Percentiles rank a stretch among this genome's conserved stretches.
These are phyloP conservation scores for Bothrops jararaca DNA, from an alignment of 2,113 vertebrate species.

Conservation along the genomic window DNA sequence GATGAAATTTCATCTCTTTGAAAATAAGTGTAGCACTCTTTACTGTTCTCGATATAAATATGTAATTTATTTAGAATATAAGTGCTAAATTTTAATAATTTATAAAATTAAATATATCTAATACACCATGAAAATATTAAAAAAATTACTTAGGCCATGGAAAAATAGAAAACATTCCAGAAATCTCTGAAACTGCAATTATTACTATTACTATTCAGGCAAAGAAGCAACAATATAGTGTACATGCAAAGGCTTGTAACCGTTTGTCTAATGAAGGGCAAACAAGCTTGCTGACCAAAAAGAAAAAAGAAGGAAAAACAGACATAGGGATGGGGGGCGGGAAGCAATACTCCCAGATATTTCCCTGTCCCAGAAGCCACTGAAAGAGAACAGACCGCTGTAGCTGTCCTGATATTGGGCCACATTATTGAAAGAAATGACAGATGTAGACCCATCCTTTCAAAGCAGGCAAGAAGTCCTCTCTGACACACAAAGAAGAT, in stretches of 20 bases:
- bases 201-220: conserved; percentile 52
- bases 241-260: conserved; percentile 58
- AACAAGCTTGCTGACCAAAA: conserved; percentile 40
- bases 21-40: conserved; percentile 30
- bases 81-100: conserved; percentile 48
- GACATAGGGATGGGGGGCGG: neutral
- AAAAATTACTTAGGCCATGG: conserved; percentile 55
- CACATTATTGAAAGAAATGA: conserved; percentile 72
- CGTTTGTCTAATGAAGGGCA: conserved; percentile 57
- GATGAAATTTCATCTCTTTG: conserved; percentile 19
- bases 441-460: conserved; percentile 76
- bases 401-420: conserved; percentile 71
- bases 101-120: conserved; percentile 32
- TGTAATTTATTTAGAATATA: conserved; percentile 50
- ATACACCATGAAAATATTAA: conserved; percentile 43
- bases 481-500: conserved; percentile 72
- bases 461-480: conserved; percentile 68
- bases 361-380: conserved; percentile 63
- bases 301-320: neutral
- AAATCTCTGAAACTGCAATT: conserved; percentile 57
- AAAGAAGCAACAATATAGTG: conserved; percentile 55
- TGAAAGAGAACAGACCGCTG: conserved; percentile 75
- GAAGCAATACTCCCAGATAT: conserved; percentile 53
- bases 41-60: conserved; percentile 4
- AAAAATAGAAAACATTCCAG: conserved; percentile 28